phyloP scores from a whole-genome alignment of 2,113 vertebrate genomes.

The Apistogramma diplotaenia region DNA sequence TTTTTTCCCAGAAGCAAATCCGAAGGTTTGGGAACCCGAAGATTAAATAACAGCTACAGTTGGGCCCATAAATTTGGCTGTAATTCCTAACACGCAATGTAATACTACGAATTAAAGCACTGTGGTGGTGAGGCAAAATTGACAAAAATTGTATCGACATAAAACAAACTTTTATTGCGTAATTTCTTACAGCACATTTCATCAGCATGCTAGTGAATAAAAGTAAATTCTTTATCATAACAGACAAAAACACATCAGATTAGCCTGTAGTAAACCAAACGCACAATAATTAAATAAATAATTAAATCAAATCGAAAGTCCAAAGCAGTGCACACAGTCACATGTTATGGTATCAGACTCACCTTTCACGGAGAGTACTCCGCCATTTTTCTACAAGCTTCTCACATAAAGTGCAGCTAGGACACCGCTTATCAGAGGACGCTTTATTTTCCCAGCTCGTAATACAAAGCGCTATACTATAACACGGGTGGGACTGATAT shows the following conservation, averaged over 20 bases:
- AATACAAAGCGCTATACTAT: background rate
- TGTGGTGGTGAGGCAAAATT: background rate
- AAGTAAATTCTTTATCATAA: background rate
- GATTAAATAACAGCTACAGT: background rate
- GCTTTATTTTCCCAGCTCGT: background rate
- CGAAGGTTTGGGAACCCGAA: background rate
- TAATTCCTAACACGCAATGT: background rate
- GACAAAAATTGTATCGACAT: background rate
- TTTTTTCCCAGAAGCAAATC: background rate
- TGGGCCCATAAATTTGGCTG: accelerated
- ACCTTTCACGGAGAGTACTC: background rate
- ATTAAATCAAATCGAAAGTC: no score
- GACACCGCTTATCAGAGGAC: background rate
- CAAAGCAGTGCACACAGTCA: accelerated
- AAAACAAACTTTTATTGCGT: background rate
- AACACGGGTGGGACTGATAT: accelerated
- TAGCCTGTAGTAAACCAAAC: background rate
- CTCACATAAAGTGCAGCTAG: conserved; percentile 6
- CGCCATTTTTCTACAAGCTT: background rate
- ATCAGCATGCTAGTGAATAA: background rate
- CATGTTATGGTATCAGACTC: background rate
- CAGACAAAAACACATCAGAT: background rate
- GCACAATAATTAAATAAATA: background rate
- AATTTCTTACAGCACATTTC: accelerated
- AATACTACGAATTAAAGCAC: background rate